Evolutionary conservation across 1,140 invertebrate genomes (phyloP).

Genomic region (Maniola jurtina): DNA sequence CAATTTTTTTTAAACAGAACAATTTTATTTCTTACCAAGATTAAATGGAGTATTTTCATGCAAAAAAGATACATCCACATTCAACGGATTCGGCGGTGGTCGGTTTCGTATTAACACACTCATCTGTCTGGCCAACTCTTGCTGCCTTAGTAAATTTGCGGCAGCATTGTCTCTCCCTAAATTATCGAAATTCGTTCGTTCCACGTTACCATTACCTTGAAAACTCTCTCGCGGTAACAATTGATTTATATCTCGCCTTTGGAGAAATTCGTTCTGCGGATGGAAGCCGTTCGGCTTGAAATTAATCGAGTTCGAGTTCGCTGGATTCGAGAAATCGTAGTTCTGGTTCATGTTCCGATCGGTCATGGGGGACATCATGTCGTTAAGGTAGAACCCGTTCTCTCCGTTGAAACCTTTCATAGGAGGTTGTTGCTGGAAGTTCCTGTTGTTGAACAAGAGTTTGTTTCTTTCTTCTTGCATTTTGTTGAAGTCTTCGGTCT

Average conservation of each 20-base stretch:
- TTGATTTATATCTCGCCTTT: conserved; percentile 55
- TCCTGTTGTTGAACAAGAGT: conserved; percentile 55
- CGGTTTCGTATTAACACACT: conserved; percentile 60
- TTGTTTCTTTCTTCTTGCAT: conserved; percentile 60
- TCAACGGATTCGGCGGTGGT: conserved; percentile 64
- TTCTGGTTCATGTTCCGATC: conserved; percentile 51
- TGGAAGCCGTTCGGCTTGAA: conserved; percentile 64
- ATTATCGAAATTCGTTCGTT: conserved; percentile 51
- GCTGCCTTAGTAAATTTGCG: conserved; percentile 58
- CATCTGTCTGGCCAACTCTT: conserved; percentile 67
- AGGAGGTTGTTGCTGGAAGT: conserved; percentile 49
- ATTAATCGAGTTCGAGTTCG: conserved; percentile 44
- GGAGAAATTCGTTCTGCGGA: conserved; percentile 59
- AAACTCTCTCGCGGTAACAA: conserved; percentile 48
- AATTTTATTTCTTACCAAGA: conserved; percentile 48
- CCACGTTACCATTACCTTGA: conserved; percentile 50
- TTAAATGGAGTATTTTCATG: conserved; percentile 67
- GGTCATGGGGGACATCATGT: conserved; percentile 49
- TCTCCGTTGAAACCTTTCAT: conserved; percentile 52
- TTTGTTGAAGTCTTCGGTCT: conserved; percentile 54
- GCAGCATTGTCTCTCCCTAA: conserved; percentile 49
- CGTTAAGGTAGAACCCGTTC: conserved; percentile 42
- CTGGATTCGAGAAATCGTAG: conserved; percentile 56
- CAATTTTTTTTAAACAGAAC: too few species aligned
- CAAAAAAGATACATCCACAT: conserved; percentile 66